A percentile compares a stretch with the other conserved stretches of the same genome.
These are phyloP conservation scores for Paramormyrops kingsleyae DNA, from an alignment of 2,113 vertebrate genomes.

Conservation along the genomic window DNA sequence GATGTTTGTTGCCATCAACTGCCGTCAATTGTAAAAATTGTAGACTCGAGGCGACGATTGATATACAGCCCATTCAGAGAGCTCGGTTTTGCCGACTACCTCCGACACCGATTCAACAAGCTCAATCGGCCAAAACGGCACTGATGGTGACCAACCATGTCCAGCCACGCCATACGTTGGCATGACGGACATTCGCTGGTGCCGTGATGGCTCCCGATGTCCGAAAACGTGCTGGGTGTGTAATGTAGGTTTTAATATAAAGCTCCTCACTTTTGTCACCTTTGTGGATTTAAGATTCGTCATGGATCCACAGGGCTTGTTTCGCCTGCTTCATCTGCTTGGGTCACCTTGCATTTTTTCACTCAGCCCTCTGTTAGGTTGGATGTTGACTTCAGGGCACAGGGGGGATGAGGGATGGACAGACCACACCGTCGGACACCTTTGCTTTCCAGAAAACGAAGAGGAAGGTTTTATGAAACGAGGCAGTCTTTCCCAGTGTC, in stretches of 20 bases:
- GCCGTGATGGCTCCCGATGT: neutral
- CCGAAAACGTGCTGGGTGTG: neutral
- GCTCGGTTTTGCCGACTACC: neutral
- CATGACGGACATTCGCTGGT: neutral
- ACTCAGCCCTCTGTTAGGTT: neutral
- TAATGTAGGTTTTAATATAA: neutral
- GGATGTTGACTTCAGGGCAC: neutral
- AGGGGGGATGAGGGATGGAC: neutral
- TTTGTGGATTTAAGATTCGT: neutral
- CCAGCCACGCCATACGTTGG: neutral
- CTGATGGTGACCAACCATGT: neutral
- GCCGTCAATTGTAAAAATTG: neutral
- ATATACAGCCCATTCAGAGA: neutral
- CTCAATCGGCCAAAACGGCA: neutral
- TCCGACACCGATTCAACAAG: neutral
- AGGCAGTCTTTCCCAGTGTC: slow-evolving; percentile 62
- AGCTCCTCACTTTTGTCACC: neutral
- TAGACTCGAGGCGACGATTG: neutral
- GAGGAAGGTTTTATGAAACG: slow-evolving; percentile 52
- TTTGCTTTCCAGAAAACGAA: slow-evolving; percentile 25
- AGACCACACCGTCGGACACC: neutral
- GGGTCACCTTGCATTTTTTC: neutral
- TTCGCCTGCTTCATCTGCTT: neutral
- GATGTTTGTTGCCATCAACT: neutral
- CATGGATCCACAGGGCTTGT: neutral